Base-by-base conservation (phyloP, 2,113 vertebrate species). In the Etheostoma spectabile region DNA sequence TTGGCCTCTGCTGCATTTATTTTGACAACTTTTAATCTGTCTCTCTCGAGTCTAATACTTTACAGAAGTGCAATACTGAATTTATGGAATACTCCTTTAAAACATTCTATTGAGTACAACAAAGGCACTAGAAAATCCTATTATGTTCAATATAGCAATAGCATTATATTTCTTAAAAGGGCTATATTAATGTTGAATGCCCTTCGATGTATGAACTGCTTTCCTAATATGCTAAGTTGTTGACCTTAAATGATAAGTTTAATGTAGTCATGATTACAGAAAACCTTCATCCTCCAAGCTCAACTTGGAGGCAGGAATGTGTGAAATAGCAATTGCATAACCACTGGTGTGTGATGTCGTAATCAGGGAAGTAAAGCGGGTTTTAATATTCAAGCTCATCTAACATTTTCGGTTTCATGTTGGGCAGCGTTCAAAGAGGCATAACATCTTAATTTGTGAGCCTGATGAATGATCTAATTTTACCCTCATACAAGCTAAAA, bases 401-500 rank as follows among this genome's bases (percentile, higher is more conserved):
- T 60, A 52, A 70, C 66, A 46, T 38, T 48, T 75, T 15, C 22
- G 30, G 22, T 65, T 61, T 62, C 18, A 65, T 30, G 49, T 42
- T 49, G 22, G 27, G 48, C 48, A 27, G 61, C 15, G 10, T 35
- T 78, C 51, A 81, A 68, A 66, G 16, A 76, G 49, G 13, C 55
- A 46, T 13, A 55, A 56, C 66, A 45, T 74, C 52, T 52, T 78
- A 12, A 67, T 69, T 69, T 67, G 60, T 64, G 61, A 52, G 33
- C 33, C 60, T 66, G 74, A 82, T 67, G 69, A 86, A 65, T 52
- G 70, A 71, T 76, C 14, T 57, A 4, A 69, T 74, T 76, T 64
- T 52, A 49, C 61, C 16, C 75, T 71, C 42, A 16, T 62, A 30
- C 63, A 79, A 55, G 61, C 46, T 3, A 49, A 74, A 22, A 49